These are phyloP conservation scores for Polymixis lichenea DNA, from an alignment of 2,888 invertebrate species.

Conservation along the genomic window DNA sequence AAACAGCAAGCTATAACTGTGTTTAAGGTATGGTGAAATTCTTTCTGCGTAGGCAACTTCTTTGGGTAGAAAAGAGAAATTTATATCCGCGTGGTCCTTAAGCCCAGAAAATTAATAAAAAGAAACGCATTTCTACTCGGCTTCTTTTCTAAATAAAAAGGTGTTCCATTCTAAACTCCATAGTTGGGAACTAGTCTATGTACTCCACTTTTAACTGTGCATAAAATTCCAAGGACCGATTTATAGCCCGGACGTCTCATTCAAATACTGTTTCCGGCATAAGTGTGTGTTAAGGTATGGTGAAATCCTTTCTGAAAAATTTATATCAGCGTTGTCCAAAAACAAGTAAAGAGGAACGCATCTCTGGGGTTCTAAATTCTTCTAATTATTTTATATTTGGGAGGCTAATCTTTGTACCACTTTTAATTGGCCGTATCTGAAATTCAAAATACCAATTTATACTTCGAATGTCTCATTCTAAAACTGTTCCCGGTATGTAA, in stretches of 20 bases:
- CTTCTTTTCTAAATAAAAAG: no score
- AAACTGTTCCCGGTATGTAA: constrained; percentile 17
- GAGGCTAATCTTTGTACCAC: neutral
- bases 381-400: no score
- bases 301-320: constrained; percentile 13
- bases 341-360: neutral
- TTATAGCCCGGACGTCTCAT: no score
- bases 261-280: neutral
- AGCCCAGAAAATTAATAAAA: no score
- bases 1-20: neutral
- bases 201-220: no score
- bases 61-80: no score
- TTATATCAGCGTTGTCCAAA: neutral
- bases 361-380: neutral
- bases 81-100: no score
- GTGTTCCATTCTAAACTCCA: no score
- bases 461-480: neutral
- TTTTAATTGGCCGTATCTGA: neutral
- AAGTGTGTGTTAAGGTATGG: neutral
- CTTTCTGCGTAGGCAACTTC: no score
- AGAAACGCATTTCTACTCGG: no score
- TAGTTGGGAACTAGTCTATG: no score
- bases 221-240: no score
- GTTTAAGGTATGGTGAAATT: neutral
- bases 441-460: constrained; percentile 19